Conservation (phyloP, 2,888 invertebrate genomes). For the Nemurella pictetii region DNA sequence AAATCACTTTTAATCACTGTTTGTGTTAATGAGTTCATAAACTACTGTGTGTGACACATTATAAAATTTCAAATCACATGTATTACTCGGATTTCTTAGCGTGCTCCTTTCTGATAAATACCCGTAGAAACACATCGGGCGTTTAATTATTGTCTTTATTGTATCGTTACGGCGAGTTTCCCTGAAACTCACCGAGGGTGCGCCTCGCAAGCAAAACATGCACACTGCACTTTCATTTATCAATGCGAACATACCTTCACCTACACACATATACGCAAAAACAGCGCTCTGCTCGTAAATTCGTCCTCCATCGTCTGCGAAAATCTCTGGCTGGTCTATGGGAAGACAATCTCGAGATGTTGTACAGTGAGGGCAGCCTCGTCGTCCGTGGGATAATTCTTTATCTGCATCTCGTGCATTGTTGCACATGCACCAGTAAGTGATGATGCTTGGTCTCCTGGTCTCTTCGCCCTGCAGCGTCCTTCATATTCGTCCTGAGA, state of each 20-base stretch:
- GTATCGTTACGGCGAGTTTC: too few relatives aligned
- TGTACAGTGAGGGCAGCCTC: neutral
- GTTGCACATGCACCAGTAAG: neutral
- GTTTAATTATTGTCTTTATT: too few relatives aligned
- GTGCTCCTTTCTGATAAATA: too few relatives aligned
- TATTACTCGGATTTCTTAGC: too few relatives aligned
- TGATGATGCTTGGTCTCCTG: neutral
- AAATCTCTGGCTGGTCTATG: neutral
- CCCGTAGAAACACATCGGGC: too few relatives aligned
- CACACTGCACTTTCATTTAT: neutral
- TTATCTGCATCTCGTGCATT: neutral
- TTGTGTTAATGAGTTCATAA: too few relatives aligned
- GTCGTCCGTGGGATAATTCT: neutral
- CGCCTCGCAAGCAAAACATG: neutral
- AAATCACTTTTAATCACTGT: neutral
- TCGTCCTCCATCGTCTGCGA: neutral
- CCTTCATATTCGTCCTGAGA: too few relatives aligned
- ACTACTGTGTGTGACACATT: too few relatives aligned
- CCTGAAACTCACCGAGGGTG: too few relatives aligned
- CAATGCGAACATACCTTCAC: neutral
- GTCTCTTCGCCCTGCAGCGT: too few relatives aligned
- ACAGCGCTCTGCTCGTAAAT: neutral
- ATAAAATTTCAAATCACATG: too few relatives aligned
- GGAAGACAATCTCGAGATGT: neutral
- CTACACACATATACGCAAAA: neutral